Percentiles rank a stretch among this genome's conserved stretches.
These are phyloP conservation scores for Lasaia peninsularis DNA, from an alignment of 1,140 invertebrate genomes.

Conservation along the genomic window DNA sequence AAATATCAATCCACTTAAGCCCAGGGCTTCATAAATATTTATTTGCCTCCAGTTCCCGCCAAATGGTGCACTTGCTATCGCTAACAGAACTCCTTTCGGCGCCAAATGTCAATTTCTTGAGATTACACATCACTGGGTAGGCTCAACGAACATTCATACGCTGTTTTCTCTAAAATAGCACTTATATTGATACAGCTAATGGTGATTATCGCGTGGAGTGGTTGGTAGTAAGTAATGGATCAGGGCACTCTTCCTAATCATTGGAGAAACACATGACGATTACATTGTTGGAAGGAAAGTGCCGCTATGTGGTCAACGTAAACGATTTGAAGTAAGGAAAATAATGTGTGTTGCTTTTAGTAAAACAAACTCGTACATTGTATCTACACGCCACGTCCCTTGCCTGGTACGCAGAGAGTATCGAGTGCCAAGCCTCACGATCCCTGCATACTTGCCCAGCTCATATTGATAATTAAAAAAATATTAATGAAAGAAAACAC, in stretches of 20 bases:
- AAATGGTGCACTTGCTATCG: constrained; percentile 54
- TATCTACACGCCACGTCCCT: too few relatives aligned
- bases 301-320: not conserved
- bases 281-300: not conserved
- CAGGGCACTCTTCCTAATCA: constrained; percentile 57
- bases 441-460: too few relatives aligned
- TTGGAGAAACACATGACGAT: not conserved
- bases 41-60: constrained; percentile 47
- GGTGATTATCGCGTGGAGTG: constrained; percentile 40
- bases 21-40: constrained; percentile 61
- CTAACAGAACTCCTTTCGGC: constrained; percentile 55
- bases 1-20: constrained; percentile 44
- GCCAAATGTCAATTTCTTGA: constrained; percentile 68
- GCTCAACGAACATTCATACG: constrained; percentile 45
- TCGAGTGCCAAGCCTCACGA: too few relatives aligned
- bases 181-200: constrained; percentile 36
- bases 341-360: not conserved
- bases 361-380: too few relatives aligned
- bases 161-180: constrained; percentile 26
- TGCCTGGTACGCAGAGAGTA: too few relatives aligned
- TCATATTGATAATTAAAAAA: too few relatives aligned
- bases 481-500: too few relatives aligned
- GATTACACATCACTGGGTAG: constrained; percentile 47
- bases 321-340: not conserved
- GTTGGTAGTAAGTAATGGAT: constrained; percentile 60